Evolutionary conservation across 2,113 vertebrate genomes (phyloP), one percentile per base, ranked within the genome.

Genomic region (Willisornis vidua): DNA sequence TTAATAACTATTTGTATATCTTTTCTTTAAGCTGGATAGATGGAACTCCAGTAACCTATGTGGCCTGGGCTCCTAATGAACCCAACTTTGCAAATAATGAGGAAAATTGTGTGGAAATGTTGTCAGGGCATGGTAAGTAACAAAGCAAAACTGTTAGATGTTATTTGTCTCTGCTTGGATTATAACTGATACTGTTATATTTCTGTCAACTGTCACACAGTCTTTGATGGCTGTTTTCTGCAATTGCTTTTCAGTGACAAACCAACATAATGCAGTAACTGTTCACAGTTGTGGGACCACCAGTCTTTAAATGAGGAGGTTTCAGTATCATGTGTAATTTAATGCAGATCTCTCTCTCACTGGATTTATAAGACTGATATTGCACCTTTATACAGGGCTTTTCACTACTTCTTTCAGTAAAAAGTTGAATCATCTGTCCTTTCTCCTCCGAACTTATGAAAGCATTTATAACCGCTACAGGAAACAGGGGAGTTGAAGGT

Each of bases 71-170:
- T 55, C 84, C 97, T 16, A 98, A 99, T 85, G 99, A 99, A 96
- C 99, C 99, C 41, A 99, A 99, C 97, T 99, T 99, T 97, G 98
- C 98, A 82, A 99, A 99, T 94, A 99, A 99, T 37, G 99, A 99
- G 80, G 99, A 99, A 98, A 98, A 99, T 63, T 99, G 99, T 95
- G 99, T 99, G 19, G 96, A 98, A 12, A 98, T 99, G 48, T 19
- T 43, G 22, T 17, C 73, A 75, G 16, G 41, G 4, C 65, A 87
- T 0, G 92, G 96, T 94, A 87, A 71, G 65, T 59, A 62, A 55
- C 20, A 68, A 49, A 10, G 8, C 3, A 67, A 67, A 77, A 35
- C 7, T 10, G 7, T 63, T 48, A 63, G 43, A 59, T 74, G 72
- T 85, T 68, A 43, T 20, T 63, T 84, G 6, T 67, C 13, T 67